phyloP scores from a whole-genome alignment of 2,797 vertebrate genomes.

The Danio choprae region DNA sequence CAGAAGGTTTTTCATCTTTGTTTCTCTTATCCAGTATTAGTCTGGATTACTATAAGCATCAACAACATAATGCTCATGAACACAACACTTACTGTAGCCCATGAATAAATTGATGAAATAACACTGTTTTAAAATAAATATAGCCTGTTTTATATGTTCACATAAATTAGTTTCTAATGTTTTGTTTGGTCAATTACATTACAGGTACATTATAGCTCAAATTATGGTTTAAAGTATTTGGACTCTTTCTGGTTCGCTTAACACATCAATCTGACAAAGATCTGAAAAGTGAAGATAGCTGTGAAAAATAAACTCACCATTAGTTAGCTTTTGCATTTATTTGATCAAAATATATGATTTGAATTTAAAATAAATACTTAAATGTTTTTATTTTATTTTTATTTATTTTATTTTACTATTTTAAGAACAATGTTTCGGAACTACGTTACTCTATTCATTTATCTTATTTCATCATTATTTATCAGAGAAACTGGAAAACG shows the following conservation, averaged over 20 bases:
- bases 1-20: slow-evolving; percentile 44
- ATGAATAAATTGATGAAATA: neutral
- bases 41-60: neutral
- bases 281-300: neutral
- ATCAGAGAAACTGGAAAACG: too few relatives aligned
- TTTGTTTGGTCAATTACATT: neutral
- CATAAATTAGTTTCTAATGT: neutral
- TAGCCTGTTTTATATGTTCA: neutral
- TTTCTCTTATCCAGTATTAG: neutral
- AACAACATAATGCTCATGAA: neutral
- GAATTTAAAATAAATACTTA: too few relatives aligned
- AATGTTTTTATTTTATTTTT: too few relatives aligned
- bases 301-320: too few relatives aligned
- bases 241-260: neutral
- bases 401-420: too few relatives aligned
- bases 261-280: neutral
- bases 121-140: neutral
- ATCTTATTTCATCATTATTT: too few relatives aligned
- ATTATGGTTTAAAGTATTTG: neutral
- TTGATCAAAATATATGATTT: too few relatives aligned
- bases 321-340: too few relatives aligned
- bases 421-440: too few relatives aligned
- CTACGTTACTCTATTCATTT: too few relatives aligned
- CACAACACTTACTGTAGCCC: neutral
- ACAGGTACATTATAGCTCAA: neutral